phyloP scores from a whole-genome alignment of 2,113 vertebrate genomes.

The Cryptomyrus ogoouensis region DNA sequence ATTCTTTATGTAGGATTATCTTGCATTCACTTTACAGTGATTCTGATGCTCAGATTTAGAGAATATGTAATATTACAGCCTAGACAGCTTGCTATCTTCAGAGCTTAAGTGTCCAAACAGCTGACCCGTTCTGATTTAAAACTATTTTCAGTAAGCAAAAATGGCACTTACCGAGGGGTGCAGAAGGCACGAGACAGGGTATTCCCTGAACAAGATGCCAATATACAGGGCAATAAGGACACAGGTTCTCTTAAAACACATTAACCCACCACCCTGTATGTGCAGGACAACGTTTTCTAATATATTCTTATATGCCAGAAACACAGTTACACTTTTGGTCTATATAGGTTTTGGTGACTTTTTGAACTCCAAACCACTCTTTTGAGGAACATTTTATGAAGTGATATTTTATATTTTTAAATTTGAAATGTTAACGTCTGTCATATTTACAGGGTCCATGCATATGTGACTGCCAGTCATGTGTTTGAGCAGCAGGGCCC shows the following conservation, averaged over 20 bases:
- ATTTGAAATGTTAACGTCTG: background rate
- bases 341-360: background rate
- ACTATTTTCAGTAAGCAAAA: background rate
- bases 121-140: background rate
- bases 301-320: background rate
- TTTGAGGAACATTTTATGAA: background rate
- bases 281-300: background rate
- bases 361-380: background rate
- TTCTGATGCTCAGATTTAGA: background rate
- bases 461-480: background rate
- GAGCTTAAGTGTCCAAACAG: background rate
- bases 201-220: background rate
- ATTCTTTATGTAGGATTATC: background rate
- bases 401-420: background rate
- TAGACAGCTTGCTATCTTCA: too few species aligned
- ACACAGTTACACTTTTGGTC: background rate
- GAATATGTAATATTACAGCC: background rate
- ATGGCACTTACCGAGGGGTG: background rate
- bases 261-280: background rate
- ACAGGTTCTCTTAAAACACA: background rate
- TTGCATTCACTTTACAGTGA: background rate
- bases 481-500: background rate
- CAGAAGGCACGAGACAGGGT: background rate
- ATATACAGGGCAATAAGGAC: background rate
- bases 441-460: background rate